Evolutionary conservation across 1,140 invertebrate species (phyloP).

Genomic region (Lordiphosa mommai): DNA sequence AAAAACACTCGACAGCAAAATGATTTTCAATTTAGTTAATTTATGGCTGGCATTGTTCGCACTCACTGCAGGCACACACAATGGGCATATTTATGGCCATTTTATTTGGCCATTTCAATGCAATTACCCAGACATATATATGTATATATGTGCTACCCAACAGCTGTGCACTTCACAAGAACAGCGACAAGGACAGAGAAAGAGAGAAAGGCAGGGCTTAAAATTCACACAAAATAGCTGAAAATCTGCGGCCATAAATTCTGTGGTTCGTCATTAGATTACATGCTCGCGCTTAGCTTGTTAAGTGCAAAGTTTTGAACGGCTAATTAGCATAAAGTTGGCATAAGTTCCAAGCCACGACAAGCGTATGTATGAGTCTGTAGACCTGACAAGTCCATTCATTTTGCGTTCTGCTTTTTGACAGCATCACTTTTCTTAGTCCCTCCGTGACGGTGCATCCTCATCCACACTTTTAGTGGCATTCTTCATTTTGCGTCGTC

Average conservation of each 20-base stretch:
- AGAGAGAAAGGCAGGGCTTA: not conserved
- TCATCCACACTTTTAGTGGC: not conserved
- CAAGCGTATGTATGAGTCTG: constrained; percentile 3
- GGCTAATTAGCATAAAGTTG: constrained; percentile 73
- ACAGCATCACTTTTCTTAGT: constrained; percentile 51
- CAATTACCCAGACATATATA: constrained; percentile 39
- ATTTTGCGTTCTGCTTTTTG: constrained; percentile 45
- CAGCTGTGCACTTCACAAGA: constrained; percentile 27
- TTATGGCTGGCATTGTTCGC: constrained; percentile 61
- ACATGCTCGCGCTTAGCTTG: constrained; percentile 16
- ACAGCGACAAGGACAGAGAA: not conserved
- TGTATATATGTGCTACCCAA: constrained; percentile 25
- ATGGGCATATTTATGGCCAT: constrained; percentile 65
- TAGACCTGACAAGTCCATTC: constrained; percentile 32
- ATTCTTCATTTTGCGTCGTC: constrained; percentile 29
- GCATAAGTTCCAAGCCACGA: constrained; percentile 29
- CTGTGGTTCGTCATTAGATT: constrained; percentile 18
- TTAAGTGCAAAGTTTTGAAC: constrained; percentile 49
- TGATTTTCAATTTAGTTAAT: constrained; percentile 73
- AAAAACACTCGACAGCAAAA: constrained; percentile 31
- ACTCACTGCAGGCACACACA: constrained; percentile 36
- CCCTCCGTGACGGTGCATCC: constrained; percentile 41
- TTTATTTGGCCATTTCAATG: constrained; percentile 70
- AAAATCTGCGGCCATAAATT: constrained; percentile 27
- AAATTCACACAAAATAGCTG: constrained; percentile 9